Evolutionary conservation across 2,797 vertebrate genomes (phyloP), one percentile per base, ranked within the genome.

Genomic region (Brotula barbata): DNA sequence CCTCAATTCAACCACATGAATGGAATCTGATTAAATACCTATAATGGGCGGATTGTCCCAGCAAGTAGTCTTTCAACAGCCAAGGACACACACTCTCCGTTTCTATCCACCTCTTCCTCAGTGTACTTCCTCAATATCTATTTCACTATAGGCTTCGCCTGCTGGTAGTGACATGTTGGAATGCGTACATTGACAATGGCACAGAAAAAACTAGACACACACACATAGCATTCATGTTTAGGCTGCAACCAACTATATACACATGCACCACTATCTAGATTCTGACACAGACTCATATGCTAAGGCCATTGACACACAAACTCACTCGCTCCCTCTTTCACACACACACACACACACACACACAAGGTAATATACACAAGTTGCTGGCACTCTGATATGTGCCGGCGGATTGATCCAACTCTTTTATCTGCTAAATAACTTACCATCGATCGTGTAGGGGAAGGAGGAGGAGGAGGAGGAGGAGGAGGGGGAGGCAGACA

Each of bases 381-480:
- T 84, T 81, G 79, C 85, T 80, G 80, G 81, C 79, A 77, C 85
- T 86, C 78, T 85, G 72, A 81, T 85, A 86, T 83, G 74, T 88
- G 83, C 79, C 68, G 70, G 70, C 78, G 60, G 81, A 90, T 89
- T 90, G 88, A 90, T 90, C 85, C 80, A 78, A 82, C 70, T 86
- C 86, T 86, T 90, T 89, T 89, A 89, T 90, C 86, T 87, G 83
- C 89, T 89, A 90, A 90, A 91, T 90, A 89, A 90, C 89, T 90
- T 89, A 88, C 75, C 82, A 90, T 90, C 80, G 88, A 90, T 90
- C 87, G 80, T 80, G 63, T 3, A 37, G 68, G 64, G 69, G 51
- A 20, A 41, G 53, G 62, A 42, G 73, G 61, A 40, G 64, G 67
- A 7, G 66, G 68, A 36, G 61, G 64, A 53, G 71, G 12, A 47